A percentile compares a stretch with the other conserved stretches of the same genome.
These are phyloP conservation scores for Blastobasis adustella DNA, from an alignment of 2,888 invertebrate species.

Conservation along the genomic window DNA sequence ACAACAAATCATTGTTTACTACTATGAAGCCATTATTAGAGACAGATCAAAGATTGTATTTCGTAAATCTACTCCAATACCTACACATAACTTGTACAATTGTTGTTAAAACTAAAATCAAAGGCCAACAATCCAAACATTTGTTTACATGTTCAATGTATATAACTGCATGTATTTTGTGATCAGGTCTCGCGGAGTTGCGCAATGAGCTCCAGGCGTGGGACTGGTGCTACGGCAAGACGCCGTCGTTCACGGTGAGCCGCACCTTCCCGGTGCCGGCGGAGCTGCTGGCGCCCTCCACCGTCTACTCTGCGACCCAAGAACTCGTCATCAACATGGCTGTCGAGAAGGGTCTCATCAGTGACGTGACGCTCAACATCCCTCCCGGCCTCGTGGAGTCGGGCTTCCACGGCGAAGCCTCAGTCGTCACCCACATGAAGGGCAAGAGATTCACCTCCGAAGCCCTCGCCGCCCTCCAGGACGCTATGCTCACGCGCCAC, in stretches of 20 bases:
- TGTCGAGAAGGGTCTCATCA: slow-evolving; percentile 78
- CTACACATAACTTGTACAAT: too few species aligned
- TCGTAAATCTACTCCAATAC: too few species aligned
- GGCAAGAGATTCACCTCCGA: slow-evolving; percentile 80
- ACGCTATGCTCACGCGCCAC: slow-evolving; percentile 62
- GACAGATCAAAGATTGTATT: too few species aligned
- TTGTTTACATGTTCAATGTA: too few species aligned
- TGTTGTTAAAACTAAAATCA: too few species aligned
- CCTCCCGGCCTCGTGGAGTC: slow-evolving; percentile 76
- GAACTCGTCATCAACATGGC: slow-evolving; percentile 77
- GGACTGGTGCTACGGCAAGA: slow-evolving; percentile 92
- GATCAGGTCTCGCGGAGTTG: slow-evolving; percentile 80
- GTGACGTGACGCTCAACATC: slow-evolving; percentile 78
- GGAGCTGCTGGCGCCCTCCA: slow-evolving; percentile 59
- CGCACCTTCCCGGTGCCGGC: slow-evolving; percentile 77
- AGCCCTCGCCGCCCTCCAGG: slow-evolving; percentile 75
- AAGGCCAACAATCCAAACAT: too few species aligned
- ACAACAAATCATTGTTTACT: too few species aligned
- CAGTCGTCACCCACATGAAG: slow-evolving; percentile 78
- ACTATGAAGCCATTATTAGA: too few species aligned
- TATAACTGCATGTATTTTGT: not conserved
- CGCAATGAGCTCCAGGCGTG: slow-evolving; percentile 82
- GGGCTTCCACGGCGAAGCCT: slow-evolving; percentile 78
- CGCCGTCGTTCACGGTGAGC: slow-evolving; percentile 87
- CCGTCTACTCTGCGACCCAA: slow-evolving; percentile 50